Base-by-base conservation (phyloP, 2,797 vertebrate species). In the Margarornis squamiger region DNA sequence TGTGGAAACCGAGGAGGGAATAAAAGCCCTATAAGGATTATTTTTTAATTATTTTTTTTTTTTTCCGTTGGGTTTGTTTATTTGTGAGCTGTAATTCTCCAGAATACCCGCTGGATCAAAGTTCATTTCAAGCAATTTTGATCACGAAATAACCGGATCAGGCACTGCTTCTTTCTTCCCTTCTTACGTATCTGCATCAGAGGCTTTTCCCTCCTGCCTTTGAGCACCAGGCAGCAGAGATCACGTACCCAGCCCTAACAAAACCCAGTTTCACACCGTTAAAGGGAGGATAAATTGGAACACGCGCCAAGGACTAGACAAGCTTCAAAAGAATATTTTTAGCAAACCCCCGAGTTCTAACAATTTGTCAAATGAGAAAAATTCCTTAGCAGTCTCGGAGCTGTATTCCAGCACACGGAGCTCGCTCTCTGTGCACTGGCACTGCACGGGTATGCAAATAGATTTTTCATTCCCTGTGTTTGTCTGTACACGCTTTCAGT, bases 271-370 rank as follows among this genome's bases (percentile, higher is more conserved):
- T 83, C 72, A 39, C 76, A 59, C 90, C 63, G 57, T 74, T 83
- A 89, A 92, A 92, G 86, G 77, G 3, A 86, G 52, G 59, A 76
- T 82, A 92, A 96, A 94, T 57, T 78, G 74, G 52, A 95, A 85
- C 63, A 48, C 79, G 95, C 62, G 32, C 1, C 52, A 90, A 96
- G 45, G 79, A 88, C 80, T 55, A 91, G 72, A 81, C 6, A 7
- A 86, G 80, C 88, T 91, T 91, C 80, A 85, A 91, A 92, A 88
- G 84, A 82, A 45, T 87, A 82, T 91, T 93, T 95, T 95, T 76
- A 94, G 88, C 57, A 58, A 86, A 75, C 16, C 49, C 43, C n/a
- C 4, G 36, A 93, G 77, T 62, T 83, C 48, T 38, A 82, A 68
- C 45, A 39, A 84, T 88, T 85, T 90, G 58, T 54, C 55, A 95